These are phyloP conservation scores for Sebastes nivosus DNA, from an alignment of 2,797 vertebrate species.

Conservation along the genomic window DNA sequence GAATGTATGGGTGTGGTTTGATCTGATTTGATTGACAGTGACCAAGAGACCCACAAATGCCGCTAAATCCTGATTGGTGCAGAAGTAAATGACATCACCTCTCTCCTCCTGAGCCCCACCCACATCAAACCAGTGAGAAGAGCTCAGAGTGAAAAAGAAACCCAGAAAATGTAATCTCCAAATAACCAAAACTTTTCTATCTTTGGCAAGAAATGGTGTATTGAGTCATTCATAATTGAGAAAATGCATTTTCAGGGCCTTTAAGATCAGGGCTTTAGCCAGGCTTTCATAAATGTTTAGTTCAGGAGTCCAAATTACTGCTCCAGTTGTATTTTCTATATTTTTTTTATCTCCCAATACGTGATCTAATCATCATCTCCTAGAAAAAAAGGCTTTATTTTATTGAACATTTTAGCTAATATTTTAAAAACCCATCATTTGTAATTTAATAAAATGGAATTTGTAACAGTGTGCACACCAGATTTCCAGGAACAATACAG, in stretches of 20 bases:
- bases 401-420: too few species aligned
- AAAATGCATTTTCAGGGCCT: neutral
- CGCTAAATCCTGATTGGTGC: neutral
- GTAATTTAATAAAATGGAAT: neutral
- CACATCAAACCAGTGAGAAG: neutral
- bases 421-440: too few species aligned
- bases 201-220: neutral
- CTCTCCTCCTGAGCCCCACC: neutral
- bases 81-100: neutral
- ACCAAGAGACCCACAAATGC: neutral
- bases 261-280: neutral
- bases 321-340: neutral
- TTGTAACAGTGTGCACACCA: neutral
- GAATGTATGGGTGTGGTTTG: neutral
- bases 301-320: neutral
- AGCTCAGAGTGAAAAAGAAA: neutral
- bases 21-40: neutral
- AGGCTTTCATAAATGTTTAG: neutral
- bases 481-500: too few species aligned
- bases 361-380: too few species aligned
- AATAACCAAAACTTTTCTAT: neutral
- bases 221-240: neutral
- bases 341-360: fast-evolving
- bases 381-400: too few species aligned
- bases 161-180: neutral